Conservation (phyloP, 1,140 invertebrate genomes). For the Drosophila guanche region DNA sequence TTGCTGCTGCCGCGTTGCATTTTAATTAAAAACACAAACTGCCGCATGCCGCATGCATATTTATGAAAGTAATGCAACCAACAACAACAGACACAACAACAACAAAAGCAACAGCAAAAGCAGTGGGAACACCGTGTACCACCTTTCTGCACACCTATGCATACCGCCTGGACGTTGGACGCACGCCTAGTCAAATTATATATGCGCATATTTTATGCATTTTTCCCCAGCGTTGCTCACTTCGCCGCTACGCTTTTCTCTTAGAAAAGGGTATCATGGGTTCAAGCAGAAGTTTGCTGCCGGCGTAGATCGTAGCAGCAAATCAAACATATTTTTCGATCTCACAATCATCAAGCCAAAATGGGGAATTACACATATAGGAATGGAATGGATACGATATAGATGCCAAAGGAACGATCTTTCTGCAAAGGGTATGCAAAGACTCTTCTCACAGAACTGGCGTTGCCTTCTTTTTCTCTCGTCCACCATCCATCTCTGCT, state of each 20-base stretch:
- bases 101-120: constrained; percentile 13
- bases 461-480: constrained; percentile 25
- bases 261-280: too few species aligned
- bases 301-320: too few species aligned
- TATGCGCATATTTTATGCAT: constrained; percentile 80
- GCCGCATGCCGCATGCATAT: constrained; percentile 75
- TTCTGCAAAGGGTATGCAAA: too few species aligned
- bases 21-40: constrained; percentile 77
- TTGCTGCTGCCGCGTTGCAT: constrained; percentile 55
- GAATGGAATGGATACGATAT: too few species aligned
- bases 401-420: too few species aligned
- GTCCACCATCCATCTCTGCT: neutral
- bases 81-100: constrained; percentile 35
- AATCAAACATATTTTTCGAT: too few species aligned
- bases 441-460: too few species aligned
- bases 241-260: constrained; percentile 49
- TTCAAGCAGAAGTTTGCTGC: too few species aligned
- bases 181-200: constrained; percentile 77
- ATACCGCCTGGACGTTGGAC: constrained; percentile 46
- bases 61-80: constrained; percentile 75
- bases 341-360: too few species aligned
- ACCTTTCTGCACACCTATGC: constrained; percentile 30
- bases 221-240: constrained; percentile 68
- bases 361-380: too few species aligned
- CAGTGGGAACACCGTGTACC: constrained; percentile 14